Evolutionary conservation across 2,113 vertebrate species (phyloP), one percentile per base, ranked within the genome.

Genomic region (Lates calcarifer): DNA sequence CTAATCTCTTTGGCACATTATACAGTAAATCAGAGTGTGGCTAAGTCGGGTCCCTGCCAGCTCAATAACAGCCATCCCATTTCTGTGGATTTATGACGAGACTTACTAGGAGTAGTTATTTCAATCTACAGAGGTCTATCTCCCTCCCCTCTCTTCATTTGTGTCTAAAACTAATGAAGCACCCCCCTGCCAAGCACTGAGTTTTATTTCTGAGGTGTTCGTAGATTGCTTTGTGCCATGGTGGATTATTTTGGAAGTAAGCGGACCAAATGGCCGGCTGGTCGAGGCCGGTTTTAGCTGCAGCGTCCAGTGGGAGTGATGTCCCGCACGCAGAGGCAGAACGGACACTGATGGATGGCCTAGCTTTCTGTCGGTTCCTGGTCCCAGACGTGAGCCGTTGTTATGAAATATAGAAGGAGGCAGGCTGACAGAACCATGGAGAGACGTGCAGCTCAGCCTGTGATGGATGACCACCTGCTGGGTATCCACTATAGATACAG

Each of bases 1-100:
- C 82, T 84, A 90, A 94, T 94, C 84, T 90, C 79, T 86, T 77
- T 87, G 82, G 83, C 83, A 85, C 84, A 81, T 82, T 70, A 77
- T 82, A 77, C 71, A 62, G 84, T 84, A 84, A 91, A 87, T 87
- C 82, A 79, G 73, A 87, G 74, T 67, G 81, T 55, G 79, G 76
- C 57, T 87, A 62, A 74, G 53, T 81, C 61, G 9, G 58, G 65
- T 63, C 60, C 20, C 81, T 86, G 83, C 86, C 88, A 90, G 28
- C 70, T 86, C 58, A 35, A 73, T n/a, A 35, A 71, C 71, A 71
- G 55, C 60, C 73, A 56, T 64, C 83, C 53, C 71, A 75, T 84
- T 68, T 79, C 64, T 83, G 62, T 82, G 87, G 89, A 86, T 92
- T 92, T 90, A 89, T 80, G 55, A 81, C 65, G n/a, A 33, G 53